A percentile compares a stretch with the other conserved stretches of the same genome.
Evolutionary conservation across 1,140 invertebrate genomes (phyloP).

Genomic region (Riptortus pedestris): DNA sequence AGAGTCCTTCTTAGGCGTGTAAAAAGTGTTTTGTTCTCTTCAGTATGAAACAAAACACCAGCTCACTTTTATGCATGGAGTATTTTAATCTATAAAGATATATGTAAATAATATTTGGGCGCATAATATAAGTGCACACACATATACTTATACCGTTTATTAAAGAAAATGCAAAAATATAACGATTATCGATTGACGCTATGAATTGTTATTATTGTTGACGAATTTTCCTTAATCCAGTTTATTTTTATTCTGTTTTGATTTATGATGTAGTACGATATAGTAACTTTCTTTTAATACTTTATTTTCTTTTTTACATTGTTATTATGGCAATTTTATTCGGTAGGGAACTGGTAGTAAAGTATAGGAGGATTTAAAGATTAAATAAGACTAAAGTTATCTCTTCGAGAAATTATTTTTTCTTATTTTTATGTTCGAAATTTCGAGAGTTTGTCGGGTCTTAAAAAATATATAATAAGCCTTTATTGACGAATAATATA

Average conservation of each 20-base stretch:
- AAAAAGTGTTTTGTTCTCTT: slow-evolving; percentile 3
- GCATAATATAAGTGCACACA: slow-evolving; percentile 24
- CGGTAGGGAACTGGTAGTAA: slow-evolving; percentile 27
- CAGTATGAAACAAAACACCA: slow-evolving; percentile 18
- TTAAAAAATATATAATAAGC: neutral
- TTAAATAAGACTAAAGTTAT: slow-evolving; percentile 14
- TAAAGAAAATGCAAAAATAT: too few species aligned
- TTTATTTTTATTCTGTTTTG: neutral
- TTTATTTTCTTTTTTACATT: slow-evolving; percentile 22
- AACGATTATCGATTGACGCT: slow-evolving; percentile 28
- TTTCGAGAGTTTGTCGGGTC: slow-evolving; percentile 1
- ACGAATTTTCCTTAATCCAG: slow-evolving; percentile 7
- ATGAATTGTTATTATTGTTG: slow-evolving; percentile 25
- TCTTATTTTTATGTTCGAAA: slow-evolving; percentile 3
- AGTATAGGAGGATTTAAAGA: slow-evolving; percentile 20
- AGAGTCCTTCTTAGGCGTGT: slow-evolving; percentile 13
- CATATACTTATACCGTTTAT: slow-evolving; percentile 25
- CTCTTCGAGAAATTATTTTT: slow-evolving; percentile 10
- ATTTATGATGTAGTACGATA: slow-evolving; percentile 19
- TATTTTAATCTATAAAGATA: slow-evolving; percentile 27
- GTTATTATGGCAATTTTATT: slow-evolving; percentile 19
- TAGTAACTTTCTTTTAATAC: slow-evolving; percentile 5
- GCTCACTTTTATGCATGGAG: slow-evolving; percentile 28
- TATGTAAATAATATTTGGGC: slow-evolving; percentile 28
- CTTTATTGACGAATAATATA: slow-evolving; percentile 5